Percentiles rank a stretch among this genome's conserved stretches.
These are phyloP conservation scores for Amblyjoppa proteus DNA, from an alignment of 2,888 invertebrate species.

Conservation along the genomic window DNA sequence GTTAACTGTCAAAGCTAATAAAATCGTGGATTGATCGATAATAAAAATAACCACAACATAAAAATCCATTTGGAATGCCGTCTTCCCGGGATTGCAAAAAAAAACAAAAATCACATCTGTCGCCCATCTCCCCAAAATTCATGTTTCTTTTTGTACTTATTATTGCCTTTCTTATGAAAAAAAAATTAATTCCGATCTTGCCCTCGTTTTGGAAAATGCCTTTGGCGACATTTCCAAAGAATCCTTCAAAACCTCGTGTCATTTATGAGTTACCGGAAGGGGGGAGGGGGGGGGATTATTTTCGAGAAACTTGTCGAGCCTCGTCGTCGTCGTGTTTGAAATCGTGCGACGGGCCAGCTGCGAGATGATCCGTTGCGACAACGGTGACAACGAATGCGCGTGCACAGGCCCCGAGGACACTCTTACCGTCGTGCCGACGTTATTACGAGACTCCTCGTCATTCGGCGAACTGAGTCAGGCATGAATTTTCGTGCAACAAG, in stretches of 20 bases:
- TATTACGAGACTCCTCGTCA: slow-evolving; percentile 71
- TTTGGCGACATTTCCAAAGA: slow-evolving; percentile 46
- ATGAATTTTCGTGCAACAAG: slow-evolving; percentile 80
- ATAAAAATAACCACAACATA: background rate
- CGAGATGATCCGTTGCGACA: slow-evolving; percentile 79
- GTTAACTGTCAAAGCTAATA: background rate
- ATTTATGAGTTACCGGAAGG: slow-evolving; percentile 53
- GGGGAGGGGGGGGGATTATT: slow-evolving; percentile 59
- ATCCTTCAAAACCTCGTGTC: slow-evolving; percentile 30
- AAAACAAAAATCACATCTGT: background rate
- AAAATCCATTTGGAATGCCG: background rate
- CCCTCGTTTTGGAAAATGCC: slow-evolving; percentile 14
- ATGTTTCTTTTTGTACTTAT: background rate
- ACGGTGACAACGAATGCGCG: slow-evolving; percentile 63
- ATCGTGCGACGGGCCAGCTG: slow-evolving; percentile 62
- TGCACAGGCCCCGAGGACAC: slow-evolving; percentile 37
- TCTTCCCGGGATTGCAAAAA: background rate
- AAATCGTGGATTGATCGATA: background rate
- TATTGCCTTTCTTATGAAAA: background rate
- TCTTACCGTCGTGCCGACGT: slow-evolving; percentile 40
- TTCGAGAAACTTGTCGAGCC: slow-evolving; percentile 56
- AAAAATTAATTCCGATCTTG: slow-evolving; percentile 29
- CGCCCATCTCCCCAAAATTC: background rate
- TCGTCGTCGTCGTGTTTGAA: slow-evolving; percentile 44
- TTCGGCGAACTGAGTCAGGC: slow-evolving; percentile 74